Percentiles rank a stretch among this genome's conserved stretches.
These are phyloP conservation scores for Nixonia krombeini DNA, from an alignment of 1,140 invertebrate genomes.

Conservation along the genomic window DNA sequence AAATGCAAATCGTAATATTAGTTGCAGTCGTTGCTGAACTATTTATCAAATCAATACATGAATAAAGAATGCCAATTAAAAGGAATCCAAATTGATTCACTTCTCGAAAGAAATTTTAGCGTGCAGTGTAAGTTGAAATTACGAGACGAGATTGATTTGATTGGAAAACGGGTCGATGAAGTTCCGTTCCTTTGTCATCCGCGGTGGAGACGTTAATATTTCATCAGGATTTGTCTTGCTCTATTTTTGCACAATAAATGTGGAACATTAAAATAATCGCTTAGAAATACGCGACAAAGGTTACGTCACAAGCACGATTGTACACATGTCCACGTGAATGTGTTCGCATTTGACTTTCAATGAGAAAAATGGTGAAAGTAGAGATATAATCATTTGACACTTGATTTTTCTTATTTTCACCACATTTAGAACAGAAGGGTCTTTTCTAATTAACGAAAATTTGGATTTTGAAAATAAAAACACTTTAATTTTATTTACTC, in stretches of 20 bases:
- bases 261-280: constrained; percentile 2
- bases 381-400: background rate
- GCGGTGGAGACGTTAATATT: constrained; percentile 15
- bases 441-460: no score
- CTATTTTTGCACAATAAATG: constrained; percentile 8
- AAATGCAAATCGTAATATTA: no score
- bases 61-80: no score
- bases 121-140: no score
- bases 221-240: constrained; percentile 8
- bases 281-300: background rate
- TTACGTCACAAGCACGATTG: background rate
- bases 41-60: no score
- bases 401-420: constrained; percentile 11
- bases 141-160: constrained; percentile 34
- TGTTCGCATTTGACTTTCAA: background rate
- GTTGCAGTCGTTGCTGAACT: no score
- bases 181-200: constrained; percentile 1
- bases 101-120: no score
- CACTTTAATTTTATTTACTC: no score
- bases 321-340: background rate
- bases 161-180: constrained; percentile 15
- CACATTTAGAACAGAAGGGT: constrained; percentile 16
- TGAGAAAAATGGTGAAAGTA: background rate
- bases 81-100: no score
- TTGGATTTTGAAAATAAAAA: no score